Conservation (phyloP, 2,113 vertebrate genomes). For the Lagopus leucura region DNA sequence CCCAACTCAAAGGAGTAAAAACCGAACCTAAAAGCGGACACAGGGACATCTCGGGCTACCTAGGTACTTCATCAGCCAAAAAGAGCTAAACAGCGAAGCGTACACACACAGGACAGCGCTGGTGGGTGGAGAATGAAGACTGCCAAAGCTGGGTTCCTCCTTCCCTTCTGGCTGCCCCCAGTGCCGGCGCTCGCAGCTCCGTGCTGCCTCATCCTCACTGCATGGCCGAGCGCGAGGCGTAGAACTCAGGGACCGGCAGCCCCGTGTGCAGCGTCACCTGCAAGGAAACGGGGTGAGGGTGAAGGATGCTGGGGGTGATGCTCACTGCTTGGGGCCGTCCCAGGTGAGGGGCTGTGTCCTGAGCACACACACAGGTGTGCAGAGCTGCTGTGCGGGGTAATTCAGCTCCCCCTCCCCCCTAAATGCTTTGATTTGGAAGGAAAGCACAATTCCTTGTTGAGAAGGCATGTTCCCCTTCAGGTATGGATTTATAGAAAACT, state of each 20-base stretch:
- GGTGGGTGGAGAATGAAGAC: not conserved
- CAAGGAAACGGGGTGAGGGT: not conserved
- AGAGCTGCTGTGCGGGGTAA: not conserved
- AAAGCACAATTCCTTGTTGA: not conserved
- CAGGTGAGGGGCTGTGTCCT: not conserved
- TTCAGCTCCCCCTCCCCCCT: not conserved
- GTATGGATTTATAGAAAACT: not conserved
- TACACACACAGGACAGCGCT: constrained; percentile 34
- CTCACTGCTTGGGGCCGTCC: rapidly evolving
- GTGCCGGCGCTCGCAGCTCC: not conserved
- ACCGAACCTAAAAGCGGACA: constrained; percentile 52
- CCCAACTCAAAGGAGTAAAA: constrained; percentile 43
- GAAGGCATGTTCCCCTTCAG: not conserved
- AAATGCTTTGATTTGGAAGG: not conserved
- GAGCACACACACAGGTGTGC: not conserved
- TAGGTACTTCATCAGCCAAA: constrained; percentile 54
- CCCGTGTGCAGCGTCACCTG: constrained; percentile 97
- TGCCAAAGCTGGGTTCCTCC: not conserved
- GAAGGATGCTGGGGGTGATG: not conserved
- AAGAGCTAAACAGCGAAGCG: constrained; percentile 58
- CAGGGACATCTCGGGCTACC: constrained; percentile 52
- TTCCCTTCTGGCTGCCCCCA: not conserved
- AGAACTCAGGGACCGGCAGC: constrained; percentile 94
- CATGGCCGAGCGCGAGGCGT: constrained; percentile 84
- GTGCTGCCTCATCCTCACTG: constrained; percentile 51